Conservation (phyloP, 2,797 vertebrate genomes). For the Sebastes matsubarae region DNA sequence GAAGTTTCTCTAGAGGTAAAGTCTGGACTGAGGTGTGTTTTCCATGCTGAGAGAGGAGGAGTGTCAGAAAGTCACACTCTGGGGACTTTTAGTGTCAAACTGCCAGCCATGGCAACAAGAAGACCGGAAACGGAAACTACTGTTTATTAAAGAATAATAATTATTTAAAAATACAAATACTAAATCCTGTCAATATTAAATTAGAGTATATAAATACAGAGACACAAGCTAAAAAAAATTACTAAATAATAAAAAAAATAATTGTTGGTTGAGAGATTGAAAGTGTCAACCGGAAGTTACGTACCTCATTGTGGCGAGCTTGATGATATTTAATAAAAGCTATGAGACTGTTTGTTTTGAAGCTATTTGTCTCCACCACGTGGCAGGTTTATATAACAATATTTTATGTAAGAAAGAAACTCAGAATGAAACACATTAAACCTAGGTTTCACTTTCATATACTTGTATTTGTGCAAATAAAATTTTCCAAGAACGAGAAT, state of each 20-base stretch:
- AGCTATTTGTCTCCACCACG: slow-evolving; percentile 39
- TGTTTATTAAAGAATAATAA: background rate
- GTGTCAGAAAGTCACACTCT: slow-evolving; percentile 53
- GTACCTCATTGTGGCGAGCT: background rate
- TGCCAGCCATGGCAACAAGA: background rate
- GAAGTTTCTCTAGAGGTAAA: slow-evolving; percentile 11
- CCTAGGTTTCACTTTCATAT: too few species aligned
- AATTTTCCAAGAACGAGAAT: too few species aligned
- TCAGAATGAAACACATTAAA: too few species aligned
- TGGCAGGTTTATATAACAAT: background rate
- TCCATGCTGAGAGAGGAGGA: slow-evolving; percentile 69
- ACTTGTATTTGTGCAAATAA: too few species aligned
- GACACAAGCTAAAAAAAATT: background rate
- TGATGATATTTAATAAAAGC: background rate
- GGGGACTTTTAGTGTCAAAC: background rate
- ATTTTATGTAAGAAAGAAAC: too few species aligned
- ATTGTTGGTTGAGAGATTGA: background rate
- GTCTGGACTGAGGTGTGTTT: slow-evolving; percentile 53
- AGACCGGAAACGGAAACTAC: slow-evolving; percentile 47
- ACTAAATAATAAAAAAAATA: background rate
- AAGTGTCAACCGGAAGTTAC: slow-evolving; percentile 20
- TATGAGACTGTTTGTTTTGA: background rate
- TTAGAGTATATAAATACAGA: fast-evolving
- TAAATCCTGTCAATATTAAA: fast-evolving
- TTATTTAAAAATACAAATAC: background rate